Conservation (phyloP, 1,140 invertebrate species). For the Halesus radiatus region DNA sequence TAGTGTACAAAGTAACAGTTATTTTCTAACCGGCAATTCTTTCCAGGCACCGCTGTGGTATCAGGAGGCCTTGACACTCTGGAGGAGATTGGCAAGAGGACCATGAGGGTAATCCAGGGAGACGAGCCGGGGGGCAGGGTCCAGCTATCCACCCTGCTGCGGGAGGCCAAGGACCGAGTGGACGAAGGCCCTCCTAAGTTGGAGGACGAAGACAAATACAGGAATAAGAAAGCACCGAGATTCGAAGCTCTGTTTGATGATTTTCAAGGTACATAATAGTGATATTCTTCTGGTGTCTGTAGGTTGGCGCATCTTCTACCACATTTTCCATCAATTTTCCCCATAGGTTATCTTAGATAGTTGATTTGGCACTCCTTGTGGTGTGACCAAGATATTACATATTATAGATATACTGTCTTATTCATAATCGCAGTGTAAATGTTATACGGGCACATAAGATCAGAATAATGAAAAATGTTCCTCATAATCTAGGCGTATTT, state of each 20-base stretch:
- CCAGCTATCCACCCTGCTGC: slow-evolving; percentile 75
- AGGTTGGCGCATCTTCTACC: too few species aligned
- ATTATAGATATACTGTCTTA: too few species aligned
- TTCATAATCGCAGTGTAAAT: too few species aligned
- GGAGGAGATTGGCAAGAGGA: slow-evolving; percentile 93
- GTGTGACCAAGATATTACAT: too few species aligned
- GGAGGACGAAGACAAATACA: slow-evolving; percentile 69
- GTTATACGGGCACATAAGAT: too few species aligned
- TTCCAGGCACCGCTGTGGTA: slow-evolving; percentile 81
- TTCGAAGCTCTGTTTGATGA: slow-evolving; percentile 91
- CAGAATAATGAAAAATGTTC: too few species aligned
- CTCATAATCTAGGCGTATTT: too few species aligned
- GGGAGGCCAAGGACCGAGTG: slow-evolving; percentile 87
- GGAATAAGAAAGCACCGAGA: slow-evolving; percentile 77
- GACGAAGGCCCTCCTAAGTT: slow-evolving; percentile 66
- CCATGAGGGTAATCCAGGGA: slow-evolving; percentile 90
- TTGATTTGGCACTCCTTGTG: too few species aligned
- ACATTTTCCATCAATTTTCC: too few species aligned
- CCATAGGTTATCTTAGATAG: too few species aligned
- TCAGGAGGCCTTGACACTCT: slow-evolving; percentile 88
- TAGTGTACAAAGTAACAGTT: too few species aligned
- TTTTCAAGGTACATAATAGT: slow-evolving; percentile 77
- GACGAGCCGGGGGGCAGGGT: slow-evolving; percentile 71
- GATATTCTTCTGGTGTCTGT: too few species aligned
- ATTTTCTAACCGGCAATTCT: not conserved